Base-by-base conservation (phyloP, 2,113 vertebrate genomes). In the Canis aureus region DNA sequence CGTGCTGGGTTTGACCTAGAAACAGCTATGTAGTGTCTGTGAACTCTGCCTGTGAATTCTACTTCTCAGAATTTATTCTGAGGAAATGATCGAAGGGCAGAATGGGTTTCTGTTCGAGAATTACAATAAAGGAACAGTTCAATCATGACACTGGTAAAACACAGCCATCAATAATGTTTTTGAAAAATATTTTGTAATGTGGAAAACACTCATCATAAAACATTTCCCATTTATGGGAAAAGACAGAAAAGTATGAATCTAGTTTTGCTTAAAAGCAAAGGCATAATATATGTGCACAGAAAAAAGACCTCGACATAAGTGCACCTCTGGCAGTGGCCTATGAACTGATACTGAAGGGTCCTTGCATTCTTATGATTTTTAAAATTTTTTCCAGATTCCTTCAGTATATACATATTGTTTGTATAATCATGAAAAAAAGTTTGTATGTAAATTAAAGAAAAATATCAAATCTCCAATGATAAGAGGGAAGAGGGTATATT, bases 371-470 rank as follows among this genome's bases (percentile, higher is more conserved):
- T 73, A 10, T 3, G n/a, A 73, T 86, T 23, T 80, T 35, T 29
- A 7, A 12, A 74, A 6, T 27, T 23, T 29, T 35, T 11, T 2
- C 25, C 55, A 49, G 16, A n/a, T 73, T 53, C 85, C 43, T 89
- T 53, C 35, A 55, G 9, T 74, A 87, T 43, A 35, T 38, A 71
- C 4, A 20, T 83, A 79, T 59, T 59, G 35, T 6, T 95, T 20
- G 13, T 59, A 80, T 55, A 90, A 55, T 23, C 11, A 32, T 53
- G 43, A 60, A 60, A 89, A 43, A 78, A 29, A 66, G 29, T 60
- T 89, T 79, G 38, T 67, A 89, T 12, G 25, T 67, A 89, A 89
- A 79, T 69, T 29, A 89, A 92, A 64, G 38, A 86, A 59, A 80
- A 67, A 79, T 6, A 78, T 5, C 60, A 81, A 91, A 60, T 35